Percentiles rank a stretch among this genome's conserved stretches.
Conservation (phyloP, 2,888 invertebrate species). For the Uropetala carovei region DNA sequence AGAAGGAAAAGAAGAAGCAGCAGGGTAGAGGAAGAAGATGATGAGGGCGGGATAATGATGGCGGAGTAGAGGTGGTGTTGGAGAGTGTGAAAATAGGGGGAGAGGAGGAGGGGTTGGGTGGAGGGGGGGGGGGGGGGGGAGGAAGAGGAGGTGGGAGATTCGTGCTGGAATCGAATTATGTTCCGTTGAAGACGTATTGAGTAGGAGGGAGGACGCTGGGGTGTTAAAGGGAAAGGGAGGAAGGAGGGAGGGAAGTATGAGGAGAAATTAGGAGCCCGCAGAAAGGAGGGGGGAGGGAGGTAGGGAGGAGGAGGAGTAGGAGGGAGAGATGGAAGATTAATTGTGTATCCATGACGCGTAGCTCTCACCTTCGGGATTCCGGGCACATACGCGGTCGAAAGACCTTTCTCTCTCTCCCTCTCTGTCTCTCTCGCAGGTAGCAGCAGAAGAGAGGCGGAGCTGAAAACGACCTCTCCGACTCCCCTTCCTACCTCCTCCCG, state of each 20-base stretch:
- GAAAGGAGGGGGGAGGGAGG: not conserved
- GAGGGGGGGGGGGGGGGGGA: no score
- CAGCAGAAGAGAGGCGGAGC: not conserved
- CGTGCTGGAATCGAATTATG: no score
- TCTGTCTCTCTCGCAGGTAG: slow-evolving; percentile 1
- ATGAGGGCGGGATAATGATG: no score
- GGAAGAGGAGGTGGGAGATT: no score
- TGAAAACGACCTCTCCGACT: slow-evolving; percentile 4
- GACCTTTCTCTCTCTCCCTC: no score
- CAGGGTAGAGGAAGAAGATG: no score
- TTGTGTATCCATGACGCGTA: slow-evolving; percentile 63
- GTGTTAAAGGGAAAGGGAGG: not conserved
- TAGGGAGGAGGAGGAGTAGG: not conserved
- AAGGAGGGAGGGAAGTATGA: not conserved
- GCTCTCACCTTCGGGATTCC: slow-evolving; percentile 61
- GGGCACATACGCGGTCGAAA: slow-evolving; percentile 40
- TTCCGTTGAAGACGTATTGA: no score
- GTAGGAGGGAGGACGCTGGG: not conserved
- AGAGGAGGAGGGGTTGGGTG: no score
- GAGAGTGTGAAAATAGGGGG: no score
- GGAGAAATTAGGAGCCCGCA: not conserved
- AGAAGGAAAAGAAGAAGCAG: not conserved
- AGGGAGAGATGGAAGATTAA: not conserved
- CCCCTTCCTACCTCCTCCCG: not conserved
- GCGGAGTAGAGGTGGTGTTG: no score